Conservation (phyloP, 2,797 vertebrate species). For the Falco concolor region DNA sequence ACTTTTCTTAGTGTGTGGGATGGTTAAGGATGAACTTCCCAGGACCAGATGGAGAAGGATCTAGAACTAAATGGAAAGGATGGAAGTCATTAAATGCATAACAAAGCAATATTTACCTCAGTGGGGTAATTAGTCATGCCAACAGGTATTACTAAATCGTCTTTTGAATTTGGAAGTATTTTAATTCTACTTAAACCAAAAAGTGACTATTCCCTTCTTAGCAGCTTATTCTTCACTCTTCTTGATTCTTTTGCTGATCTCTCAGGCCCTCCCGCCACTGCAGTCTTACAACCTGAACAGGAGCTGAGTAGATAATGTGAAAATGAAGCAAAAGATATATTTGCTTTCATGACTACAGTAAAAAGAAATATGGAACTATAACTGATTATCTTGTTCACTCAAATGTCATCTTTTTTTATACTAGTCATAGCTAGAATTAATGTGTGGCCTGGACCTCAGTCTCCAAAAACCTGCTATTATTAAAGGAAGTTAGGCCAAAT, state of each 20-base stretch:
- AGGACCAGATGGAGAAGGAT: not conserved
- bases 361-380: not conserved
- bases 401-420: not conserved
- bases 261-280: not conserved
- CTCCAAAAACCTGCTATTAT: not conserved
- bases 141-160: not conserved
- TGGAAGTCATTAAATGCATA: not conserved
- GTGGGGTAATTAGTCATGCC: not conserved
- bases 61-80: not conserved
- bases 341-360: not conserved
- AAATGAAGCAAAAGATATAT: not conserved
- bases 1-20: not conserved
- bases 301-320: fast-evolving
- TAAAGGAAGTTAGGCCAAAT: not conserved
- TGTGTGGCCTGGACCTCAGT: not conserved
- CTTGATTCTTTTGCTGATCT: not conserved
- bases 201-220: not conserved
- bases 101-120: not conserved
- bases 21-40: not conserved
- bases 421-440: not conserved
- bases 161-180: not conserved
- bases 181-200: not conserved
- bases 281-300: not conserved
- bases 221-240: not conserved
- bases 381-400: not conserved